phyloP scores from a whole-genome alignment of 2,888 invertebrate genomes.

The Lathronympha strigana region DNA sequence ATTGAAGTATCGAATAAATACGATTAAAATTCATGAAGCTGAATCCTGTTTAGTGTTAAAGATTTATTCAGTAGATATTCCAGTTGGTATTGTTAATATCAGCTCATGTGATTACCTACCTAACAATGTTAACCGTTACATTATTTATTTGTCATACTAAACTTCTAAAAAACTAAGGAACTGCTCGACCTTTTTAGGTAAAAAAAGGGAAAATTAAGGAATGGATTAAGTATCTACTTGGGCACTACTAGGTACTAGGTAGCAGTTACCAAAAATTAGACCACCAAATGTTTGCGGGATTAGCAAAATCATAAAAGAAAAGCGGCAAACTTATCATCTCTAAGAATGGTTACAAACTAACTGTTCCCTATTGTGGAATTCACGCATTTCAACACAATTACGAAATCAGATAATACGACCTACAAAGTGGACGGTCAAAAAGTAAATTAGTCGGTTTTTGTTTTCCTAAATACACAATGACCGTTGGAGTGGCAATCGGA shows the following conservation, averaged over 20 bases:
- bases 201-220: neutral
- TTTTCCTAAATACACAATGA: constrained; percentile 72
- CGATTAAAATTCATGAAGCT: constrained; percentile 26
- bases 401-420: constrained; percentile 50
- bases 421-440: constrained; percentile 49
- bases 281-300: constrained; percentile 9
- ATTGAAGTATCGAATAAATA: constrained; percentile 36
- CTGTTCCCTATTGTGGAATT: constrained; percentile 52
- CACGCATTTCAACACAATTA: constrained; percentile 53
- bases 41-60: neutral
- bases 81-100: neutral
- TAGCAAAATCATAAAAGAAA: constrained; percentile 5
- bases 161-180: neutral
- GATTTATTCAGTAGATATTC: constrained; percentile 1
- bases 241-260: no score
- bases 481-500: constrained; percentile 55
- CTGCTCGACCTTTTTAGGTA: neutral
- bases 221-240: neutral
- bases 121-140: neutral
- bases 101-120: neutral
- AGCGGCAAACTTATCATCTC: constrained; percentile 18
- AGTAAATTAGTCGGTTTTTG: constrained; percentile 67
- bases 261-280: constrained; percentile 7
- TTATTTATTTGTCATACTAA: neutral
- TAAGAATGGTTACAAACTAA: constrained; percentile 47